Conservation (phyloP, 2,113 vertebrate species). For the Ceyx melanurus region DNA sequence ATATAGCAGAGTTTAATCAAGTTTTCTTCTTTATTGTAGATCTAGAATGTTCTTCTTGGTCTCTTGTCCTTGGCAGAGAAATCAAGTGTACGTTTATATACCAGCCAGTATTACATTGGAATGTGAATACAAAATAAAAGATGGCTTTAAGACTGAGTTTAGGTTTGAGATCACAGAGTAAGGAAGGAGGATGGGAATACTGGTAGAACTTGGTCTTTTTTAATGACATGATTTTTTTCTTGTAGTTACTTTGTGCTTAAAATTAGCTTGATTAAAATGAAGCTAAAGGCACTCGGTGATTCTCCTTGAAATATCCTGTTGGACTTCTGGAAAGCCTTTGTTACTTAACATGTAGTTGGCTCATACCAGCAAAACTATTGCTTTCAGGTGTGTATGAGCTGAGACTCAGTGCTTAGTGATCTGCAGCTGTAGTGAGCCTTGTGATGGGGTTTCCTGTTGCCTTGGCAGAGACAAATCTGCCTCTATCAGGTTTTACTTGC, state of each 20-base stretch:
- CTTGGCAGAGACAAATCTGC: neutral
- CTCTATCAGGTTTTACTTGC: neutral
- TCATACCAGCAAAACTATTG: neutral
- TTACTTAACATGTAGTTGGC: neutral
- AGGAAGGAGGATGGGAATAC: neutral
- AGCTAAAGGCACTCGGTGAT: neutral
- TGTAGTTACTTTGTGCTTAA: neutral
- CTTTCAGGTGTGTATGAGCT: neutral
- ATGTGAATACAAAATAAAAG: neutral
- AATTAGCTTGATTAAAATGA: neutral
- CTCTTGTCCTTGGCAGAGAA: neutral
- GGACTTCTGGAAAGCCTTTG: constrained; percentile 31
- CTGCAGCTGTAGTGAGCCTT: neutral
- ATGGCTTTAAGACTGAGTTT: neutral
- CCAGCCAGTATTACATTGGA: neutral
- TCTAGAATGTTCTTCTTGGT: neutral
- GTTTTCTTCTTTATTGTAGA: neutral
- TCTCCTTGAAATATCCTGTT: constrained; percentile 36
- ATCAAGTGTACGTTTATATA: neutral
- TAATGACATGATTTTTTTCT: constrained; percentile 4
- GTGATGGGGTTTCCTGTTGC: neutral
- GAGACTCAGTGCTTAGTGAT: accelerated
- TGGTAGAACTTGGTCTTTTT: neutral
- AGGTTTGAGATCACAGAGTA: neutral
- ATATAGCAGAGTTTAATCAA: neutral